Conservation (phyloP, 92 coral and sea anemone species). For the Micromussa lordhowensis region DNA sequence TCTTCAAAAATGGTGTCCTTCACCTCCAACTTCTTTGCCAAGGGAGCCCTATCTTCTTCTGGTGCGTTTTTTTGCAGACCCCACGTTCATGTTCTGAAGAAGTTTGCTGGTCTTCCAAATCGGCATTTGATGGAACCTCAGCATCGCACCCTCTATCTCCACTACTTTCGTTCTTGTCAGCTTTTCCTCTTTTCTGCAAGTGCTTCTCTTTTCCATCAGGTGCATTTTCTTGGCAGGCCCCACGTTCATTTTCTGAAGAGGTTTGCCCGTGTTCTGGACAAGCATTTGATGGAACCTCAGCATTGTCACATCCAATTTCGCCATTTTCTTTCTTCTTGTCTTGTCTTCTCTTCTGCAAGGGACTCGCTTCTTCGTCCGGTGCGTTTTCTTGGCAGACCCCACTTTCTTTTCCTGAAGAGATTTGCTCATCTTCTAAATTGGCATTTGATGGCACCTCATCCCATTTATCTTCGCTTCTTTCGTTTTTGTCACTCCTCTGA, state of each 20-base stretch:
- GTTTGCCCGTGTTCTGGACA: neutral
- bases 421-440: neutral
- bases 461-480: neutral
- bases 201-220: neutral
- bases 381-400: neutral
- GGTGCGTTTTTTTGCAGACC: slow-evolving; percentile 1
- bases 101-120: neutral
- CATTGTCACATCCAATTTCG: neutral
- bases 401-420: slow-evolving; percentile 7
- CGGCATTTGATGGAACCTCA: neutral
- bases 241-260: slow-evolving; percentile 10
- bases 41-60: neutral
- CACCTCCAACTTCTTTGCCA: neutral
- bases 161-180: slow-evolving; percentile 4
- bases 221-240: slow-evolving; percentile 3
- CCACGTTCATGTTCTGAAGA: slow-evolving; percentile 5
- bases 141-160: neutral
- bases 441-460: neutral
- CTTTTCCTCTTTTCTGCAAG: neutral
- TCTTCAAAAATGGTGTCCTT: neutral
- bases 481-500: neutral
- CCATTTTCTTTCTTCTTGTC: neutral
- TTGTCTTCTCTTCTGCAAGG: no score
- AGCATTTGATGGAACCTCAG: neutral
- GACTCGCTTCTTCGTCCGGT: neutral